phyloP scores from a whole-genome alignment of 1,140 invertebrate species.

The Dryas iulia region DNA sequence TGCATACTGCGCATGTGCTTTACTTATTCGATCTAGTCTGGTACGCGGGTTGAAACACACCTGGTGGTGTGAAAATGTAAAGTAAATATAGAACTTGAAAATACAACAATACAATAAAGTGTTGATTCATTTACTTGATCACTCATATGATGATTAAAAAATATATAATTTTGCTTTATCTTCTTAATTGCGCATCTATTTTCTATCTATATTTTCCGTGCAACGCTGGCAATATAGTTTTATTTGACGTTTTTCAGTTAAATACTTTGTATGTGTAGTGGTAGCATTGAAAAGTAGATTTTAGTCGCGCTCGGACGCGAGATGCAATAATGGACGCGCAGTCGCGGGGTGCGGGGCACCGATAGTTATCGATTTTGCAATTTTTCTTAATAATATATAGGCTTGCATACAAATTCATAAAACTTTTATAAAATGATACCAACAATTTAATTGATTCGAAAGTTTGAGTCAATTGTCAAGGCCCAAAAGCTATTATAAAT shows the following conservation, averaged over 20 bases:
- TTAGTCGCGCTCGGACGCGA: background rate
- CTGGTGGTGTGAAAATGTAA: no score
- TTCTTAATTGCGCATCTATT: no score
- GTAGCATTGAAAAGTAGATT: background rate
- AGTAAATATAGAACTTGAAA: no score
- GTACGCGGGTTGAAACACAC: no score
- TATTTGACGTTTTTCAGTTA: background rate
- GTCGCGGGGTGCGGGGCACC: background rate
- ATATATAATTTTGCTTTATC: no score
- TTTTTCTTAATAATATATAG: background rate
- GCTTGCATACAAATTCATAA: background rate
- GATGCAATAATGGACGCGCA: slow-evolving; percentile 9
- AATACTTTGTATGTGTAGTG: background rate
- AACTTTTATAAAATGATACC: slow-evolving; percentile 14
- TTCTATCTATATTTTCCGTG: no score
- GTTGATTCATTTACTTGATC: no score
- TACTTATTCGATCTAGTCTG: no score
- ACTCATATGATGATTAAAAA: no score
- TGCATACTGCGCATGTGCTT: no score
- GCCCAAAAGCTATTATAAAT: background rate
- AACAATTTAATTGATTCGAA: slow-evolving; percentile 17
- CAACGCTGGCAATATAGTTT: background rate
- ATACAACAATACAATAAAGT: no score
- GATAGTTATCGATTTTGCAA: background rate
- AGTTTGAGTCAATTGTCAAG: background rate